These are phyloP conservation scores for Lithophane ornitopus DNA, from an alignment of 2,888 invertebrate genomes.

Conservation along the genomic window DNA sequence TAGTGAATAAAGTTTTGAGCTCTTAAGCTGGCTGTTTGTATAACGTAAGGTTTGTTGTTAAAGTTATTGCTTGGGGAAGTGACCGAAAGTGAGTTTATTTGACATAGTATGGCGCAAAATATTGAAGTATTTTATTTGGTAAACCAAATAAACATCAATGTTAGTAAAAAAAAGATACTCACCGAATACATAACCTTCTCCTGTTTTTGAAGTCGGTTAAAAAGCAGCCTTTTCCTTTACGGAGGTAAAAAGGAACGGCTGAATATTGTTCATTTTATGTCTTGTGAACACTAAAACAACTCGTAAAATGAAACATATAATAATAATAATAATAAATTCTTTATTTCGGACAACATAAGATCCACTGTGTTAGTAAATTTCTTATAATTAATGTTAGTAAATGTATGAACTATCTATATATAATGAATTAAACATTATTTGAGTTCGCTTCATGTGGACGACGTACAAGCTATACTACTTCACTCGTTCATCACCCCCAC, in stretches of 20 bases:
- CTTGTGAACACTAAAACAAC: not conserved
- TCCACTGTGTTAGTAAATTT: no score
- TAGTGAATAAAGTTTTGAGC: slow-evolving; percentile 60
- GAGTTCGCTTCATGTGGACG: no score
- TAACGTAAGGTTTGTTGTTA: slow-evolving; percentile 39
- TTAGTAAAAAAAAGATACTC: no score
- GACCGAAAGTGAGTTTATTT: not conserved
- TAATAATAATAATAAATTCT: no score
- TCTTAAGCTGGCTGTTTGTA: slow-evolving; percentile 54
- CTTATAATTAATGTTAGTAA: no score
- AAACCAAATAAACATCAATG: no score
- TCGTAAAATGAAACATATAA: not conserved
- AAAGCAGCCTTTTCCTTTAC: not conserved
- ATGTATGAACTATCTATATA: no score
- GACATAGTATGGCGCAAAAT: not conserved
- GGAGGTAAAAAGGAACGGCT: not conserved
- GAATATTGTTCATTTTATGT: not conserved
- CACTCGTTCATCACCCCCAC: no score
- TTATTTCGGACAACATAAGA: no score
- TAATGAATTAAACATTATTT: no score
- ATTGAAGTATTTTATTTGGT: not conserved
- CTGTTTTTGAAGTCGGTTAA: not conserved
- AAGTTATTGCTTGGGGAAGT: not conserved
- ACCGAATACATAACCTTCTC: no score
- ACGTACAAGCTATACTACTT: no score